Evolutionary conservation across 2,113 vertebrate genomes (phyloP).

Genomic region (Hyaena hyaena): DNA sequence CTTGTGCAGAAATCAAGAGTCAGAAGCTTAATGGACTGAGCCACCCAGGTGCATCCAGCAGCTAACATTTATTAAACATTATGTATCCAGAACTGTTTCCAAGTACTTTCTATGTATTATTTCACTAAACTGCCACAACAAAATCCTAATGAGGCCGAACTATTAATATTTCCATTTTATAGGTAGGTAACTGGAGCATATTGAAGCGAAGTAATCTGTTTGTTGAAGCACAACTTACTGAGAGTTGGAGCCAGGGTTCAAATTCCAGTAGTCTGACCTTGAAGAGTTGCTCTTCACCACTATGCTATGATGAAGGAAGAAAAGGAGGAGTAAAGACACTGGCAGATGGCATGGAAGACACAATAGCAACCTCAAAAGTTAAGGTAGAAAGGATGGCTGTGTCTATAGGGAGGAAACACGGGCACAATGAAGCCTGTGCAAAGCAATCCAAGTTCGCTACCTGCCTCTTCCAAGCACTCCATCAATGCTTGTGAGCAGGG

Average conservation of each 20-base stretch:
- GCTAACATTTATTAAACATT: slow-evolving; percentile 5
- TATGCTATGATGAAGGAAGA: background rate
- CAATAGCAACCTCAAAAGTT: background rate
- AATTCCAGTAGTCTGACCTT: background rate
- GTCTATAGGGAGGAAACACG: accelerated
- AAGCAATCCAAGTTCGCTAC: background rate
- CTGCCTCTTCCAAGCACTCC: background rate
- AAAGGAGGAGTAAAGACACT: background rate
- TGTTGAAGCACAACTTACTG: background rate
- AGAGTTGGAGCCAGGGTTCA: background rate
- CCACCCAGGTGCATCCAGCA: background rate
- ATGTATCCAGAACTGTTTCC: background rate
- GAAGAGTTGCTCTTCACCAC: background rate
- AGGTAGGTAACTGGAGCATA: background rate
- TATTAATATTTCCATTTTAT: slow-evolving; percentile 1
- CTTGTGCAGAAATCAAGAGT: too few species aligned
- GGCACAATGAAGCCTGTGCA: background rate
- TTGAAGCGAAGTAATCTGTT: background rate
- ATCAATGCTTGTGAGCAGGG: too few species aligned
- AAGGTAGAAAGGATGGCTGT: background rate
- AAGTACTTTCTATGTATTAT: background rate
- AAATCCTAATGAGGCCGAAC: background rate
- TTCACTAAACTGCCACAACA: background rate
- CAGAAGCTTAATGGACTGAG: too few species aligned
- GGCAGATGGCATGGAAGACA: background rate